Evolutionary conservation across 2,888 invertebrate genomes (phyloP).

Genomic region (Tipula lateralis): DNA sequence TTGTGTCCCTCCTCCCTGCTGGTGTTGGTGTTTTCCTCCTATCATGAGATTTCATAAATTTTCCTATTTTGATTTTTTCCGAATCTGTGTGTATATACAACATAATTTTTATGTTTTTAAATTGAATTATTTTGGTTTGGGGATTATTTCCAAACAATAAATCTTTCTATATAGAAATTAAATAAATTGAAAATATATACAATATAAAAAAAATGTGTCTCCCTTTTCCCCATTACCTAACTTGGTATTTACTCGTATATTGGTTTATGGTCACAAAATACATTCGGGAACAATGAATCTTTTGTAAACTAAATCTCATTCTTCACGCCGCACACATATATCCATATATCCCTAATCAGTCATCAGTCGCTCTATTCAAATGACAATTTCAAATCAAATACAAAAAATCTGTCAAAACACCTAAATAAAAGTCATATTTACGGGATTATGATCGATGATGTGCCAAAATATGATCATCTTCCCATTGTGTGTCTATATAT

Average conservation of each 20-base stretch:
- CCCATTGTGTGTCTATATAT: background rate
- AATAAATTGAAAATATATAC: background rate
- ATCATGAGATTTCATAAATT: constrained; percentile 19
- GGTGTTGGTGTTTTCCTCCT: background rate
- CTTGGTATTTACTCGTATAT: too few relatives aligned
- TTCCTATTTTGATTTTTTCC: constrained; percentile 7
- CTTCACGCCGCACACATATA: background rate
- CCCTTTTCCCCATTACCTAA: background rate
- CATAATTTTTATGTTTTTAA: background rate
- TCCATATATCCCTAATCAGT: background rate
- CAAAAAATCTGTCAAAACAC: background rate
- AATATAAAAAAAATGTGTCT: background rate
- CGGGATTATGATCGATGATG: background rate
- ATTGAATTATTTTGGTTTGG: constrained; percentile 24
- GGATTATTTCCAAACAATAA: constrained; percentile 19
- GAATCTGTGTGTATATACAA: background rate
- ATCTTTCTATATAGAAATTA: background rate
- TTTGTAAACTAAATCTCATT: background rate
- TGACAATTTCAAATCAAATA: background rate
- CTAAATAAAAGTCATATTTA: background rate
- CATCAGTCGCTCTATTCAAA: background rate
- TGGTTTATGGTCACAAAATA: background rate
- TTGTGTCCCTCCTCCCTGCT: background rate
- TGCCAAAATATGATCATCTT: background rate
- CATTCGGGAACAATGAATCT: background rate